Percentiles rank a stretch among this genome's conserved stretches.
Conservation (phyloP, 2,888 invertebrate genomes). For the Athripsodes cinereus region DNA sequence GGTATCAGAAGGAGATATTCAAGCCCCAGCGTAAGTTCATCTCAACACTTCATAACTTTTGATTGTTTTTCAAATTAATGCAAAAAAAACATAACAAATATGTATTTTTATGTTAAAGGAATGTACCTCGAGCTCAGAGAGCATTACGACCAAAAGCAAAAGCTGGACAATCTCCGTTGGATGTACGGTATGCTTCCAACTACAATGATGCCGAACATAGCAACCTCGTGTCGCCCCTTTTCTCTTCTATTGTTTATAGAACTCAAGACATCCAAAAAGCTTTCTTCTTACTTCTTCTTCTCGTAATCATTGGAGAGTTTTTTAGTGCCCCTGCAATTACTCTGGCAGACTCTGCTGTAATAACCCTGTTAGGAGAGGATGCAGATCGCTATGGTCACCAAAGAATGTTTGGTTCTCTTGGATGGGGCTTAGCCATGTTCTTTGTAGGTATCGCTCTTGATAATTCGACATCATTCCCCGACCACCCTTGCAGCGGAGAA, state of each 20-base stretch:
- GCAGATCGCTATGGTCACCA: constrained; percentile 91
- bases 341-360: constrained; percentile 87
- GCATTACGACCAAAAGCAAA: constrained; percentile 37
- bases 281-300: constrained; percentile 86
- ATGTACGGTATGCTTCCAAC: constrained; percentile 69
- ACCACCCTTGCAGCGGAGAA: constrained; percentile 87
- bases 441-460: constrained; percentile 94
- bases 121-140: constrained; percentile 32
- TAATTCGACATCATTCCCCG: constrained; percentile 92
- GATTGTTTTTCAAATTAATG: too few species aligned
- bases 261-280: constrained; percentile 88
- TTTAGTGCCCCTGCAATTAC: constrained; percentile 95
- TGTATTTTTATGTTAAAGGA: constrained; percentile 7
- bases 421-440: constrained; percentile 99
- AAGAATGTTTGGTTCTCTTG: constrained; percentile 95
- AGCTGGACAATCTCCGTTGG: constrained; percentile 65
- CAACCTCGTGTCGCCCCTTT: constrained; percentile 83
- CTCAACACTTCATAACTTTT: not conserved
- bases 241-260: constrained; percentile 89
- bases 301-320: constrained; percentile 96
- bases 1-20: constrained; percentile 28
- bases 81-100: too few species aligned
- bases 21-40: constrained; percentile 15
- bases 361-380: constrained; percentile 83
- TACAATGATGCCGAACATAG: constrained; percentile 63